phyloP scores from a whole-genome alignment of 2,888 invertebrate species.

The Amaurobius ferox region DNA sequence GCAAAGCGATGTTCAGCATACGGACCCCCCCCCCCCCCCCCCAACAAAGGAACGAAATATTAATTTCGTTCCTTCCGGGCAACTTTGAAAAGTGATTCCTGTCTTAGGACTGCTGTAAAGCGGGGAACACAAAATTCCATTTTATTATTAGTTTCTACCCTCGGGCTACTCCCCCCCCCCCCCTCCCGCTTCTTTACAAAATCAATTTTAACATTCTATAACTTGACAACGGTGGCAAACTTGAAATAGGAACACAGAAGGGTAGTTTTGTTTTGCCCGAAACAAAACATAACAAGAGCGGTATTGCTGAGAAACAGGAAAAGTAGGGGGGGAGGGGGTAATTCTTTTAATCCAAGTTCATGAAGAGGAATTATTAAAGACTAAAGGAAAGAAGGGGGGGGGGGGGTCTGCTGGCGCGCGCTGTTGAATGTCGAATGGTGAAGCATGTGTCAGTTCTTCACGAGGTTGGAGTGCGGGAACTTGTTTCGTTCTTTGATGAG shows the following conservation, averaged over 20 bases:
- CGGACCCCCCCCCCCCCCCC: not conserved
- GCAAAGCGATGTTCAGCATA: not conserved
- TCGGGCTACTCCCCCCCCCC: not conserved
- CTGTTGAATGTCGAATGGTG: too few species aligned
- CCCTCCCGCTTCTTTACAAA: not conserved
- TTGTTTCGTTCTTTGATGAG: not conserved
- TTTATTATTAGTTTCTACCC: slow-evolving; percentile 16
- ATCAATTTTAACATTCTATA: slow-evolving; percentile 6
- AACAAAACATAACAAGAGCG: not conserved
- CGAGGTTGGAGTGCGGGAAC: not conserved
- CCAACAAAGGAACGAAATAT: slow-evolving; percentile 14
- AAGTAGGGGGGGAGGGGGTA: not conserved
- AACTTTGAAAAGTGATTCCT: not conserved
- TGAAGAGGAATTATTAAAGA: not conserved
- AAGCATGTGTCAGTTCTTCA: not conserved
- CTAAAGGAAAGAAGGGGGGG: not conserved
- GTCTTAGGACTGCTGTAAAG: not conserved
- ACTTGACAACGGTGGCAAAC: not conserved
- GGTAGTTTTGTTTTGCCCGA: slow-evolving; percentile 10
- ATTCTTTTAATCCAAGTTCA: slow-evolving; percentile 14
- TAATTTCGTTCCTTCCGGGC: not conserved
- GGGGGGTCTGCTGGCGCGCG: too few species aligned
- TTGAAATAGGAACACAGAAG: not conserved
- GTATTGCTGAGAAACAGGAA: not conserved
- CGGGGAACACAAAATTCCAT: slow-evolving; percentile 7